Base-by-base conservation (phyloP, 2,888 invertebrate genomes). In the Torymus auratus region DNA sequence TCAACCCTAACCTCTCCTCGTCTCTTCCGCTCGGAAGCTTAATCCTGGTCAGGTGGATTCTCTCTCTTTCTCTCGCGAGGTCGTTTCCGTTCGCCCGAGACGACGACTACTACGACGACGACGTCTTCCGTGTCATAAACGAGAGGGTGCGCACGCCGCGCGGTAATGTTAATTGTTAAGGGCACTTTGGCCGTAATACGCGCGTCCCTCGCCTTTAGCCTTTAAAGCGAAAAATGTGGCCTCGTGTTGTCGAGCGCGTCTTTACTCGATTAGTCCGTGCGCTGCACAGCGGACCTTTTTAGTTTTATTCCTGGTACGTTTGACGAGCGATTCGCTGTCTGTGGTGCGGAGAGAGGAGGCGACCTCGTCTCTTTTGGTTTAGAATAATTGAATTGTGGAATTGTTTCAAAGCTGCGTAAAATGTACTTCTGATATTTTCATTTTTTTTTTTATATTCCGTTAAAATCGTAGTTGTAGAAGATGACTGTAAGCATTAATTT, bases 41-140 rank as follows among this genome's bases (percentile, higher is more conserved):
- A 78, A 82, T 82, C 68, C 74, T 71, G 80, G 78, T 64, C 75
- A 75, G 65, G 71, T 75, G 74, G 68, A 71, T 73, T 79, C 60
- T 50, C 61, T 61, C 68, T 58, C 50, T 20, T 56, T 41, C 56
- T 20, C 62, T 28, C 28, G 14, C 61, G 50, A 20, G 58, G 74
- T 74, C 67, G 58, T 72, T 77, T 77, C 73, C 71, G 71, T 52
- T 56, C 50, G 67, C 58, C 52, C 65, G 56, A n/a, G 56, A 17
- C 52, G 12, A 17, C 58, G 58, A 28, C 28, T 2, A 28, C 28
- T 3, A 28, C 28, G 28, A 28, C 28, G 28, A 28, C 28, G 1
- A 28, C 1, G 7, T 28, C 28, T 68, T 71, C 75, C 67, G 28
- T 58, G 69, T 76, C 76, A 76, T 72, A 72, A 76, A 80, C 67